Conservation (phyloP, 2,888 invertebrate species). For the Acanthopleura granulata region DNA sequence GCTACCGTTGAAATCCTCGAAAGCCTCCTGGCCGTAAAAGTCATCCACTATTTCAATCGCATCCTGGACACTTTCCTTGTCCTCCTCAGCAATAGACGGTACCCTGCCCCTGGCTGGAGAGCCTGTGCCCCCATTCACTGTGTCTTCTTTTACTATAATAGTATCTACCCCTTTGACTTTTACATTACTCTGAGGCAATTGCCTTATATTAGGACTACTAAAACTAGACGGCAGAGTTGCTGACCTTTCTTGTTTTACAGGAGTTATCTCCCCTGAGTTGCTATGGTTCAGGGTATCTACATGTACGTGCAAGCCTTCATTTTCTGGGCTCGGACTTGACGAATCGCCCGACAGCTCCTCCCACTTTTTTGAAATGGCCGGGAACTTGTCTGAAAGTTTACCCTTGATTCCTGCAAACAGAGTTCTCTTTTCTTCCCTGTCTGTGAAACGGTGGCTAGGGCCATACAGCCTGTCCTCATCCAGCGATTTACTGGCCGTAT, state of each 20-base stretch:
- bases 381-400: slow-evolving; percentile 41
- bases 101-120: slow-evolving; percentile 11
- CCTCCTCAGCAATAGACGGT: slow-evolving; percentile 19
- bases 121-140: neutral
- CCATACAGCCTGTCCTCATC: slow-evolving; percentile 28
- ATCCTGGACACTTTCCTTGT: slow-evolving; percentile 22
- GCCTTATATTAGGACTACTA: neutral
- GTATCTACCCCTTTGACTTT: neutral
- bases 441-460: neutral
- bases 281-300: neutral
- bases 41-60: slow-evolving; percentile 35
- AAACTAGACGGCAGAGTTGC: neutral
- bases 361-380: slow-evolving; percentile 46
- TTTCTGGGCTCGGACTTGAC: slow-evolving; percentile 34
- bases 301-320: slow-evolving; percentile 27
- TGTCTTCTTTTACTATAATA: neutral
- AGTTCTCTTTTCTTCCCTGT: slow-evolving; percentile 29
- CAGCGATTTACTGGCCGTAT: slow-evolving; percentile 20
- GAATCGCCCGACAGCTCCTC: slow-evolving; percentile 49
- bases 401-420: slow-evolving; percentile 39
- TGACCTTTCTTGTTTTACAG: neutral
- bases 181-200: neutral
- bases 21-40: slow-evolving; percentile 30
- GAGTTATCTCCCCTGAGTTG: neutral
- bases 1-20: slow-evolving; percentile 39